A percentile compares a stretch with the other conserved stretches of the same genome.
Conservation (phyloP, 1,140 invertebrate genomes). For the Scaptomyza montana region DNA sequence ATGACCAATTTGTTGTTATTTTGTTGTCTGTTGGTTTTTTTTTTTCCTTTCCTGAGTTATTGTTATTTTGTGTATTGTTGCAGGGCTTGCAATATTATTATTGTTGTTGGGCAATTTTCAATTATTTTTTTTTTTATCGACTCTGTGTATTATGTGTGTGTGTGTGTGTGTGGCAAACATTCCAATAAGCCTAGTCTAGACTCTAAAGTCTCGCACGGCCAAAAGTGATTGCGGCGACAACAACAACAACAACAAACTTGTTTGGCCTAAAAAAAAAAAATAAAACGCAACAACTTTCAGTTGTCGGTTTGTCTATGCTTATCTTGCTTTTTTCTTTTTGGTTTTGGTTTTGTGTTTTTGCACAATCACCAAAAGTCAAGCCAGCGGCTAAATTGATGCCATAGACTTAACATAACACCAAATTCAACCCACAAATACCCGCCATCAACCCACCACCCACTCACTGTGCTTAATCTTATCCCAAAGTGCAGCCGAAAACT, state of each 20-base stretch:
- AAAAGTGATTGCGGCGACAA: constrained; percentile 71
- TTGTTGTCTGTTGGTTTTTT: constrained; percentile 23
- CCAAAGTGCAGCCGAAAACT: too few relatives aligned
- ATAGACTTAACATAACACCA: constrained; percentile 22
- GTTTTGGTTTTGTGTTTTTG: constrained; percentile 28
- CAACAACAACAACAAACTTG: constrained; percentile 60
- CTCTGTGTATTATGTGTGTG: neutral
- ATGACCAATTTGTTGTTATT: constrained; percentile 44
- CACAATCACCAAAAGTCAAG: constrained; percentile 51
- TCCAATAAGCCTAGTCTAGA: constrained; percentile 62
- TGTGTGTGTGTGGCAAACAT: constrained; percentile 45
- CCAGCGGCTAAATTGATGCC: constrained; percentile 45
- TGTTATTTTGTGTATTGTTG: constrained; percentile 37
- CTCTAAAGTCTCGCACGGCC: constrained; percentile 50
- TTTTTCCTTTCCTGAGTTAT: constrained; percentile 23
- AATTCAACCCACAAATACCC: neutral
- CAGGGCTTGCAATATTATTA: constrained; percentile 32
- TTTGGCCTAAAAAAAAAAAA: constrained; percentile 69
- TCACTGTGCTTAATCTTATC: too few relatives aligned
- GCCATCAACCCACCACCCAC: neutral
- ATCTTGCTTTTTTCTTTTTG: constrained; percentile 49
- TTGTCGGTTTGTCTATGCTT: constrained; percentile 61
- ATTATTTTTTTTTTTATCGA: too few relatives aligned
- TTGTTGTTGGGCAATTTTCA: constrained; percentile 64
- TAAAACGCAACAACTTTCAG: constrained; percentile 72